Percentiles rank a stretch among this genome's conserved stretches.
phyloP scores from a whole-genome alignment of 2,797 vertebrate species.

The Octomys mimax region DNA sequence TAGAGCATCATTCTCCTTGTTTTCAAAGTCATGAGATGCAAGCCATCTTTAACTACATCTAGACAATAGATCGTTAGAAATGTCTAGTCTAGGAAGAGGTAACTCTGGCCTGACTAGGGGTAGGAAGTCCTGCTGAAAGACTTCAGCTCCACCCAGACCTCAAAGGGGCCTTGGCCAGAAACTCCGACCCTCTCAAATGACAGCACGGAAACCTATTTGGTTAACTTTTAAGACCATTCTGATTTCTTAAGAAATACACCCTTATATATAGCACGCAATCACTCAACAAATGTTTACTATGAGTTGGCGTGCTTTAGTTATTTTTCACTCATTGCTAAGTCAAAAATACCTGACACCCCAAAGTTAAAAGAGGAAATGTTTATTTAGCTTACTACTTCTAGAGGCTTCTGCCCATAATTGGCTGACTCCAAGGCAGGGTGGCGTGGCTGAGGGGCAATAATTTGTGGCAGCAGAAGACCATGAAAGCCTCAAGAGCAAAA shows the following conservation, averaged over 20 bases:
- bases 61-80: background rate
- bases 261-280: background rate
- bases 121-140: background rate
- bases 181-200: background rate
- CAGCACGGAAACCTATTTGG: background rate
- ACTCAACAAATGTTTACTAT: slow-evolving; percentile 42
- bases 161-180: slow-evolving; percentile 13
- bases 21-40: slow-evolving; percentile 23
- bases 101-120: background rate
- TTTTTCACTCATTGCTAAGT: background rate
- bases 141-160: background rate
- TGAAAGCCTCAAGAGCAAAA: background rate
- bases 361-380: background rate
- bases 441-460: background rate
- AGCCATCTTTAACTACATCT: slow-evolving; percentile 6
- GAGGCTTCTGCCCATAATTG: background rate
- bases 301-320: background rate
- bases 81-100: background rate
- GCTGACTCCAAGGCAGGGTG: background rate
- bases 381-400: background rate
- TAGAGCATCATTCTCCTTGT: background rate
- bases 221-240: background rate
- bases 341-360: background rate
- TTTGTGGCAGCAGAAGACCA: background rate
- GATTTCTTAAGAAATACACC: background rate